Conservation (phyloP, 2,888 invertebrate species). For the Apamea anceps region DNA sequence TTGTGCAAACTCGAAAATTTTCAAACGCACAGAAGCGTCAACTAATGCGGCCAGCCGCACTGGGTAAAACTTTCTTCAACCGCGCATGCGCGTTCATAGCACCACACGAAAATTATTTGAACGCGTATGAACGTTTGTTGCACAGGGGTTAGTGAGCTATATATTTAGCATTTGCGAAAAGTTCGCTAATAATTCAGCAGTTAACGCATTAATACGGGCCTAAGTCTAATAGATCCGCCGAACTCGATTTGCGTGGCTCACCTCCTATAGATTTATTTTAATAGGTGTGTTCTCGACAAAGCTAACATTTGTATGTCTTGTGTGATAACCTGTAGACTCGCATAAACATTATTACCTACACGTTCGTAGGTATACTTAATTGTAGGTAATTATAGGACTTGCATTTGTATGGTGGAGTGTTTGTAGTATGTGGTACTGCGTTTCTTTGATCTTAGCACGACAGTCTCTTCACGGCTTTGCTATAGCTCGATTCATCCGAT, state of each 20-base stretch:
- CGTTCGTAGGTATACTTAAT: constrained; percentile 19
- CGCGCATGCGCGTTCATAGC: too few relatives aligned
- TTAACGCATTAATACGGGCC: too few relatives aligned
- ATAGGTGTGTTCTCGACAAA: constrained; percentile 15
- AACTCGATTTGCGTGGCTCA: neutral
- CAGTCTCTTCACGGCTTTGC: constrained; percentile 6
- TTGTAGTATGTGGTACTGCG: neutral
- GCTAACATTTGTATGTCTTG: constrained; percentile 12
- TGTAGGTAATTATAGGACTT: constrained; percentile 21
- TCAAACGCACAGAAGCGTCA: too few relatives aligned
- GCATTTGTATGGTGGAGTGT: constrained; percentile 25
- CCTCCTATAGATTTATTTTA: neutral
- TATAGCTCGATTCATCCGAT: constrained; percentile 8
- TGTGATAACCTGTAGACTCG: constrained; percentile 5
- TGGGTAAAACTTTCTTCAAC: too few relatives aligned
- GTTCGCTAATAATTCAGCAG: too few relatives aligned
- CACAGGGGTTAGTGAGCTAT: too few relatives aligned
- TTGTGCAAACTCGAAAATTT: too few relatives aligned
- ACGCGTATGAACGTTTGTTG: too few relatives aligned
- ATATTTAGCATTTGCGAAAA: too few relatives aligned
- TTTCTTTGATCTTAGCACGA: constrained; percentile 3
- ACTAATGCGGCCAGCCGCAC: too few relatives aligned
- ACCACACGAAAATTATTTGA: too few relatives aligned
- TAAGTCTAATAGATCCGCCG: constrained; percentile 11
- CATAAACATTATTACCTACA: constrained; percentile 2